Conservation (phyloP, 2,113 vertebrate genomes). For the Sander lucioperca region DNA sequence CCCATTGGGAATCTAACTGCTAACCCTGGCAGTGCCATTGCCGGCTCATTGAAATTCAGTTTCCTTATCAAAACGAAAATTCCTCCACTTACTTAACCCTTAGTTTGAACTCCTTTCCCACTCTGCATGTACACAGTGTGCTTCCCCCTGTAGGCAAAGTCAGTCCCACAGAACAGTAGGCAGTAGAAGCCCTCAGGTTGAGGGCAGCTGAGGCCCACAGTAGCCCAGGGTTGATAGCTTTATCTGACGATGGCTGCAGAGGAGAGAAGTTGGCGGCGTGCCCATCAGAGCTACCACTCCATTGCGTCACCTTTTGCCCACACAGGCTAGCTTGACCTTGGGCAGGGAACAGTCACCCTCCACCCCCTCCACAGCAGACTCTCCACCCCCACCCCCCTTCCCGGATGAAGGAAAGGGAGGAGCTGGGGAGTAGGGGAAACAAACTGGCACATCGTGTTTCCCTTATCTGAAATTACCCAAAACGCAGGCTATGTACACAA, state of each 20-base stretch:
- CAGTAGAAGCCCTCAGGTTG: conserved; percentile 42
- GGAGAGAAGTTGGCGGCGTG: conserved; percentile 54
- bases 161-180: conserved; percentile 45
- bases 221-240: conserved; percentile 57
- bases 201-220: conserved; percentile 53
- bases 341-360: conserved; percentile 48
- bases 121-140: background rate
- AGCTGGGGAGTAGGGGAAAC: conserved; percentile 56
- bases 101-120: conserved; percentile 27
- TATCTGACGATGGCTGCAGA: conserved; percentile 58
- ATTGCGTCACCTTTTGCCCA: conserved; percentile 57
- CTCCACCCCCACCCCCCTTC: background rate
- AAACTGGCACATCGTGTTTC: conserved; percentile 70
- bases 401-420: conserved; percentile 66
- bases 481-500: conserved; percentile 39
- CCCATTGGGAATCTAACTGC: conserved; percentile 1
- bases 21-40: conserved; percentile 6
- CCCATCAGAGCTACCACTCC: conserved; percentile 61
- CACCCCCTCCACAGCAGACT: conserved; percentile 12
- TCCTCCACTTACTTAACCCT: conserved; percentile 50
- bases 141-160: conserved; percentile 3
- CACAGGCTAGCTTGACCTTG: conserved; percentile 71
- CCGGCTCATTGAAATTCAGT: conserved; percentile 40
- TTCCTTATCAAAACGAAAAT: conserved; percentile 36
- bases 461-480: conserved; percentile 66